Base-by-base conservation (phyloP, 92 coral and sea anemone species). In the Virgularia gustaviana region DNA sequence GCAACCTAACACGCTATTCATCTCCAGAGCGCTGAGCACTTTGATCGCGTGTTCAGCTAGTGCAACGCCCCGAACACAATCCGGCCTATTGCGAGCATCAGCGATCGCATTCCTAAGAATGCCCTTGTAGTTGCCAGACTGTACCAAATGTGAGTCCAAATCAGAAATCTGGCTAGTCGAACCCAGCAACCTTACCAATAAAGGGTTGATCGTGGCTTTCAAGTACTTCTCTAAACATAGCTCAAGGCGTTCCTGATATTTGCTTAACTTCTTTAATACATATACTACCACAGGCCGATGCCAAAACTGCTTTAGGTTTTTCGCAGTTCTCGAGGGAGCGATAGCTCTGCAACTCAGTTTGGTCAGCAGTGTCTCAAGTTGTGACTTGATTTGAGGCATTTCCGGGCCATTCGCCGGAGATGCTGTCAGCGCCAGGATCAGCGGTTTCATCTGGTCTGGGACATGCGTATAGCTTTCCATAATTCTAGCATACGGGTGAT, bases 41-140 rank as follows among this genome's bases (percentile, higher is more conserved):
- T 86, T 95, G 86, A 88, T 89, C 23, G 89, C 95, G 42, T 90
- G 89, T 61, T 94, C 99, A 10, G 87, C 88, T 27, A 89, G 64
- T 0, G 96, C 99, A 24, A 84, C 78, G n/a, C 94, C 99, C 9
- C 77, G 83, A 9, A 81, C 79, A 47, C 65, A 39, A 32, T n/a
- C 57, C 8, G 11, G 63, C 0, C 51, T 68, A 34, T 68, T 68
- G 27, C 51, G 75, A 51, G 55, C 49, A 42, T 56, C 71, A 35
- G 22, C 33, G 24, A 47, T 78, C 7, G 79, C 70, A 22, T 15
- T 36, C 36, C 75, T 49, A 23, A 68, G 36, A 68, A 68, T 68
- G 20, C 75, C 75, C 25, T 68, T 68, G 47, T 68, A 68, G 49
- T 68, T 68, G 25, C 61, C 30, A 43, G 75, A 68, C 36, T 68